Base-by-base conservation (phyloP, 2,113 vertebrate species). In the Mobula hypostoma region DNA sequence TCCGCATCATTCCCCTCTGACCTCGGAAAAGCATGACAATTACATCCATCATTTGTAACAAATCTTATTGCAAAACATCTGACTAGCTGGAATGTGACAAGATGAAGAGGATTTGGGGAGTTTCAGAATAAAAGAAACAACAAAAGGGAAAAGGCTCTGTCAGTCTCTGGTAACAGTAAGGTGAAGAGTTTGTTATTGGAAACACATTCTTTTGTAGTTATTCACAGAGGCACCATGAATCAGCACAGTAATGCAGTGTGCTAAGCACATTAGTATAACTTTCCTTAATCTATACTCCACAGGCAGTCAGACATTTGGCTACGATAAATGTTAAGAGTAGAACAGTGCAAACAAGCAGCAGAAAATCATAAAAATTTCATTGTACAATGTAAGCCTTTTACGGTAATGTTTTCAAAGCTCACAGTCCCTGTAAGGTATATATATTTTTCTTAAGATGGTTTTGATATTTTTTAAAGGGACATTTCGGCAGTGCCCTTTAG, bases 1-100 rank as follows among this genome's bases (percentile, higher is more conserved):
- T 96, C 96, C 96, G 97, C 97, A 96, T 93, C 97, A 96, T 98
- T 97, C 96, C 97, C 97, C 97, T 98, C 98, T 98, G 98, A 98
- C 98, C 98, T 98, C 98, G 98, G 97, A 98, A 97, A 97, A 97
- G 98, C 96, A 90, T 98, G 98, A 98, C 98, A 98, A 98, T 97
- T 97, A 96, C 98, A 99, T 99, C 97, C 97, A 98, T 99, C 98
- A 99, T 97, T 95, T 95, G 96, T 96, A 96, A 96, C 97, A 98
- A 98, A 97, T 97, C 97, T 63, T 90, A 97, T 98, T 98, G 97
- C 98, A 98, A 97, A 97, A 97, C 96, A 97, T 97, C 96, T 96
- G 96, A 94, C 96, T 96, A 96, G 96, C 97, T 96, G 96, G 96
- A 95, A 97, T 96, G 97, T 97, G 96, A 97, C 97, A 97, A 97